Percentiles rank a stretch among this genome's conserved stretches.
phyloP scores from a whole-genome alignment of 1,140 invertebrate species.

The Mercenaria mercenaria region DNA sequence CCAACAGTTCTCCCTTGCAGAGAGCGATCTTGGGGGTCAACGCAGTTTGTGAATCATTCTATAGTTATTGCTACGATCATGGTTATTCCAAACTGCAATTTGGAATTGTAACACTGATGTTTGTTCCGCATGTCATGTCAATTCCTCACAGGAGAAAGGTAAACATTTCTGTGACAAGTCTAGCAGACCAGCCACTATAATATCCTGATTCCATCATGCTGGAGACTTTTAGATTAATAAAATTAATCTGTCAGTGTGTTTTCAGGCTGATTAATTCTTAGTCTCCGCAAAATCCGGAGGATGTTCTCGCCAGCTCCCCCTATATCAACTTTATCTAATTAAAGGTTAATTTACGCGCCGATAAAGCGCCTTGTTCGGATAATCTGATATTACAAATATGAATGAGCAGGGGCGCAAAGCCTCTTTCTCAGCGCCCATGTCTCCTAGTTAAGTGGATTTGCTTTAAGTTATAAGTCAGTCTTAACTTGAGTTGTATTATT shows the following conservation, averaged over 20 bases:
- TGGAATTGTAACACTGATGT: too few species aligned
- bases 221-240: slow-evolving; percentile 26
- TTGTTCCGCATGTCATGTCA: too few species aligned
- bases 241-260: slow-evolving; percentile 42
- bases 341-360: slow-evolving; percentile 29
- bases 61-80: too few species aligned
- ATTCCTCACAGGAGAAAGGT: too few species aligned
- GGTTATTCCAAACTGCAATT: too few species aligned
- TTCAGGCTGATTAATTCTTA: slow-evolving; percentile 46
- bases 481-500: background rate
- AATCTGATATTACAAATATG: slow-evolving; percentile 31
- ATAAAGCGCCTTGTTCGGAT: slow-evolving; percentile 1
- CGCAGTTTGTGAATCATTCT: too few species aligned
- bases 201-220: background rate
- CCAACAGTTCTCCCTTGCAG: too few species aligned
- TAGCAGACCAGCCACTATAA: background rate
- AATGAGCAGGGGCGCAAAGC: background rate
- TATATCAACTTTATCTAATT: slow-evolving; percentile 29
- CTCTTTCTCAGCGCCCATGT: background rate
- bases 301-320: background rate
- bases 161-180: background rate
- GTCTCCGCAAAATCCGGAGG: background rate
- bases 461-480: background rate
- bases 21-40: too few species aligned
- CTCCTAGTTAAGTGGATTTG: background rate